Percentiles rank a stretch among this genome's conserved stretches.
Evolutionary conservation across 2,113 vertebrate genomes (phyloP).

Genomic region (Dromas ardeola): DNA sequence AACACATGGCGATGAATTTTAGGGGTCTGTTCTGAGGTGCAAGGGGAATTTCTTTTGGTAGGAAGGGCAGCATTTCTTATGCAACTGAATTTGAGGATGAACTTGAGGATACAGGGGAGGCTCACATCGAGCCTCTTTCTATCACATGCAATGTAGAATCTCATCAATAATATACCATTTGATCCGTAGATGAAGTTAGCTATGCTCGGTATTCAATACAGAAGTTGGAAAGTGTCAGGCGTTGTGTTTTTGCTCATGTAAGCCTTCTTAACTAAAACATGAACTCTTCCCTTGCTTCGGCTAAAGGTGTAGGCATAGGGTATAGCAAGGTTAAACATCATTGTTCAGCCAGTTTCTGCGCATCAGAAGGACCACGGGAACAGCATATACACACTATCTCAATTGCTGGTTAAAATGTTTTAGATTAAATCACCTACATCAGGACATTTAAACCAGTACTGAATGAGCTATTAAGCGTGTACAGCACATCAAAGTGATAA

Average conservation of each 20-base stretch:
- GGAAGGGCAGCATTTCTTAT: not conserved
- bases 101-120: not conserved
- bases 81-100: not conserved
- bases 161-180: not conserved
- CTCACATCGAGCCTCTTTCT: not conserved
- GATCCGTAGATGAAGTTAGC: not conserved
- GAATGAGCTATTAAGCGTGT: not conserved
- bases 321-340: not conserved
- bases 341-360: not conserved
- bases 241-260: not conserved
- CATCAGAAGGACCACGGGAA: not conserved
- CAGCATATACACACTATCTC: not conserved
- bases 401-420: not conserved
- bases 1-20: not conserved
- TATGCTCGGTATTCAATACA: not conserved
- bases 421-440: not conserved
- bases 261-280: not conserved
- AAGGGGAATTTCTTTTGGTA: not conserved
- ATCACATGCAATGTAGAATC: not conserved
- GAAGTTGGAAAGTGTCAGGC: not conserved
- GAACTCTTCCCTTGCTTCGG: not conserved
- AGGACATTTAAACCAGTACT: not conserved
- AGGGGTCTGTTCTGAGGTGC: not conserved
- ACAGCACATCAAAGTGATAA: not conserved
- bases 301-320: not conserved